Evolutionary conservation across 2,888 invertebrate species (phyloP).

Genomic region (Oxytorus armatus): DNA sequence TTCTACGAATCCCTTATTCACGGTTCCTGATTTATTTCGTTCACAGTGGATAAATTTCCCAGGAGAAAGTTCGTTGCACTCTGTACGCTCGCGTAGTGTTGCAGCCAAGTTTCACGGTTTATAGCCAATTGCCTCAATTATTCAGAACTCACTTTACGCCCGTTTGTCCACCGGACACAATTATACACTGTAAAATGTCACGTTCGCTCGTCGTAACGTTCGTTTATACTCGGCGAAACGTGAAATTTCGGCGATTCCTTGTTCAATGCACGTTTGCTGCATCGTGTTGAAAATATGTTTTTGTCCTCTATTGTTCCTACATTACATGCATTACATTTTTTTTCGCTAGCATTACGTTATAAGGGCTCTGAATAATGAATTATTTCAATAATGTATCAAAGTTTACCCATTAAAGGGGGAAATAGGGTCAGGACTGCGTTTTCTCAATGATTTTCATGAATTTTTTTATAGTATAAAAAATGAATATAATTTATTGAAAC

Average conservation of each 20-base stretch:
- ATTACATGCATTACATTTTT: too few relatives aligned
- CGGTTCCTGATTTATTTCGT: neutral
- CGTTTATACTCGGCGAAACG: neutral
- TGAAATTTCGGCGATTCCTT: neutral
- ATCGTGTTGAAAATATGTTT: too few relatives aligned
- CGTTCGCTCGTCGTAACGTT: neutral
- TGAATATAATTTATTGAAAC: too few relatives aligned
- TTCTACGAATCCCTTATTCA: neutral
- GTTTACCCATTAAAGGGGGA: too few relatives aligned
- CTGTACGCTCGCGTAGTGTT: conserved; percentile 19
- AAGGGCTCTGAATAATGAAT: too few relatives aligned
- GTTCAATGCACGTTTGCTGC: too few relatives aligned
- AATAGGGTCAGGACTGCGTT: too few relatives aligned
- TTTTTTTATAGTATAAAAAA: too few relatives aligned
- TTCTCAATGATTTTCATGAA: too few relatives aligned
- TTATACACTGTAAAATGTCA: neutral
- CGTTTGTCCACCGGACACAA: conserved; percentile 41
- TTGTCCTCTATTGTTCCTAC: too few relatives aligned
- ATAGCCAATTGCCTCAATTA: conserved; percentile 54
- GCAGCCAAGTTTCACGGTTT: conserved; percentile 25
- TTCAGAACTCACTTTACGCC: conserved; percentile 48
- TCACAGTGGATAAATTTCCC: neutral
- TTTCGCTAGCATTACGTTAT: too few relatives aligned
- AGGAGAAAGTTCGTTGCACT: conserved; percentile 49
- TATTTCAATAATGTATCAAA: too few relatives aligned